Percentiles rank a stretch among this genome's conserved stretches.
These are phyloP conservation scores for Pollachius pollachius DNA, from an alignment of 2,113 vertebrate genomes.

Conservation along the genomic window DNA sequence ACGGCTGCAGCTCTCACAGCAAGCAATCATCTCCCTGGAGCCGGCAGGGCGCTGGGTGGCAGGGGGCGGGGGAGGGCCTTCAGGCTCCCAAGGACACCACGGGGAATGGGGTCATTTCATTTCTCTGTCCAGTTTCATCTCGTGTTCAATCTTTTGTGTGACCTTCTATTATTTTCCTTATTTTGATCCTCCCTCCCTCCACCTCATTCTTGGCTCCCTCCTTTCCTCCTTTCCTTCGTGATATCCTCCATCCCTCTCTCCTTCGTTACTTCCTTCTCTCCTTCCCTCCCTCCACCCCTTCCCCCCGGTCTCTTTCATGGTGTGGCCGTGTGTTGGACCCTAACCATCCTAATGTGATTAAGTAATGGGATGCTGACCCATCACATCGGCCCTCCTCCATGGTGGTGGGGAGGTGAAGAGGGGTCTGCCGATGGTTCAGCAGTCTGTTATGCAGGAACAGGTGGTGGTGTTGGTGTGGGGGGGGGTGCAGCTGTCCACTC, in stretches of 20 bases:
- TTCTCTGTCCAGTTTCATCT: background rate
- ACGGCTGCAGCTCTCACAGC: too few species aligned
- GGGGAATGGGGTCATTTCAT: background rate
- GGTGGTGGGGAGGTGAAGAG: too few species aligned
- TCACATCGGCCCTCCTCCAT: background rate
- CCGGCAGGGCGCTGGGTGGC: too few species aligned
- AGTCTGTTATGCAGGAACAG: background rate
- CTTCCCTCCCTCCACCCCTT: background rate
- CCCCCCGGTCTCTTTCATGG: background rate
- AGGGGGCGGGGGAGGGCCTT: too few species aligned
- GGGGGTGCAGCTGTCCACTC: background rate
- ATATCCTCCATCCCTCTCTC: background rate
- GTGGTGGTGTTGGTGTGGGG: background rate
- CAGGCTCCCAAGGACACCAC: too few species aligned
- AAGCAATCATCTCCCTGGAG: too few species aligned
- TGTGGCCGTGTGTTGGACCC: background rate
- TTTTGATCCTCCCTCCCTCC: background rate
- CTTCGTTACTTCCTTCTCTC: background rate
- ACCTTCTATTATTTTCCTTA: background rate
- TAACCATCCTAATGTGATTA: background rate
- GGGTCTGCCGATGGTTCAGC: background rate
- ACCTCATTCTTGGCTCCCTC: background rate
- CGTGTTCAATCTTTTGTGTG: background rate
- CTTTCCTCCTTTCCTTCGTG: background rate
- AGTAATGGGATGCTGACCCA: background rate